These are phyloP conservation scores for Nycticebus coucang DNA, from an alignment of 2,113 vertebrate species.

Conservation along the genomic window DNA sequence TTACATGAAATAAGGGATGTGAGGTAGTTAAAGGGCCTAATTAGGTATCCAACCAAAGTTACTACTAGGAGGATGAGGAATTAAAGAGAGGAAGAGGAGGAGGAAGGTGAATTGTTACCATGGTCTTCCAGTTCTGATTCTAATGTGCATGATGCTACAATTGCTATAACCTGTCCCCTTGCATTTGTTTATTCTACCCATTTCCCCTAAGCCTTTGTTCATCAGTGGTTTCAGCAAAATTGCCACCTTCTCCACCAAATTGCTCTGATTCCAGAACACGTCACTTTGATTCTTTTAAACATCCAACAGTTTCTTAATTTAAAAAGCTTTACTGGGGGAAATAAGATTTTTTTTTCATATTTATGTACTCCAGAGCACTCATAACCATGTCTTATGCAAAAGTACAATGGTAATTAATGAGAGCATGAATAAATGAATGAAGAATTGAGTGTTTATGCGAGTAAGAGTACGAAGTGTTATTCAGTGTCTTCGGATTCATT, in stretches of 20 bases:
- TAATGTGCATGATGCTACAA: fast-evolving
- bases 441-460: background rate
- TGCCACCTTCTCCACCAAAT: background rate
- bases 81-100: no score
- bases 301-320: background rate
- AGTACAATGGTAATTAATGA: background rate
- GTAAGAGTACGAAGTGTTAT: background rate
- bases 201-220: background rate
- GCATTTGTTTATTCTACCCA: background rate
- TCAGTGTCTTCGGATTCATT: background rate
- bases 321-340: background rate
- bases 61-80: no score
- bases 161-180: background rate
- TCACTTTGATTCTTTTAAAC: background rate
- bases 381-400: background rate
- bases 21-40: background rate
- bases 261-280: background rate
- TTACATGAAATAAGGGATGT: background rate
- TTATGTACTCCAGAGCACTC: background rate
- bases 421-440: background rate
- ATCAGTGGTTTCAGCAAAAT: background rate
- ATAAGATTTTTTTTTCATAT: background rate
- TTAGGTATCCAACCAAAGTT: background rate
- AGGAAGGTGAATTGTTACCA: background rate
- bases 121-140: background rate